phyloP scores from a whole-genome alignment of 2,797 vertebrate genomes.

The Buceros bicornis region DNA sequence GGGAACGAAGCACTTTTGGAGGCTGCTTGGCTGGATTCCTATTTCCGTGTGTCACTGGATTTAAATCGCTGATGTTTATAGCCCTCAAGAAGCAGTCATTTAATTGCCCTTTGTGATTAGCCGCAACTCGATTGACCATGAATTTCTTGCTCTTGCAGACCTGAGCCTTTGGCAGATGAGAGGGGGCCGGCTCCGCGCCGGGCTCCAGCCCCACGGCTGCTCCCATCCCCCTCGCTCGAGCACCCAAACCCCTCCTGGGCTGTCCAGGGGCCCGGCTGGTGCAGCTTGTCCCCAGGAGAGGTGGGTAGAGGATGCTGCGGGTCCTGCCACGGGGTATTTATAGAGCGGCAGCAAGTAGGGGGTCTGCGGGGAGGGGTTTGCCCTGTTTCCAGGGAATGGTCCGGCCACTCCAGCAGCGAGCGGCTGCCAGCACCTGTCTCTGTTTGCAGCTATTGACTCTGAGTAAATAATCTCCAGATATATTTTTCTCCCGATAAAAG shows the following conservation, averaged over 20 bases:
- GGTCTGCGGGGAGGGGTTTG: background rate
- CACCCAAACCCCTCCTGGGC: background rate
- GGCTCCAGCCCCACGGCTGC: background rate
- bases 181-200: background rate
- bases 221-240: rapidly evolving
- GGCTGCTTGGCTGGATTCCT: slow-evolving; percentile 36
- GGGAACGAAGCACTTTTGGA: slow-evolving; percentile 32
- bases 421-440: background rate
- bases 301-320: rapidly evolving
- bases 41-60: slow-evolving; percentile 36
- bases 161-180: background rate
- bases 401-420: background rate
- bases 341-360: rapidly evolving
- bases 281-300: background rate
- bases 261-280: background rate
- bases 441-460: background rate
- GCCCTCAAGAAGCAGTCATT: background rate
- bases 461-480: slow-evolving; percentile 57
- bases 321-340: rapidly evolving
- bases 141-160: background rate
- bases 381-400: background rate
- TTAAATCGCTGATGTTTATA: slow-evolving; percentile 26
- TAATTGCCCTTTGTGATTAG: slow-evolving; percentile 56
- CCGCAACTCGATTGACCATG: background rate
- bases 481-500: slow-evolving; percentile 27